Evolutionary conservation across 2,888 invertebrate species (phyloP), one percentile per base, ranked within the genome.

Genomic region (Chaitophorus viminalis): DNA sequence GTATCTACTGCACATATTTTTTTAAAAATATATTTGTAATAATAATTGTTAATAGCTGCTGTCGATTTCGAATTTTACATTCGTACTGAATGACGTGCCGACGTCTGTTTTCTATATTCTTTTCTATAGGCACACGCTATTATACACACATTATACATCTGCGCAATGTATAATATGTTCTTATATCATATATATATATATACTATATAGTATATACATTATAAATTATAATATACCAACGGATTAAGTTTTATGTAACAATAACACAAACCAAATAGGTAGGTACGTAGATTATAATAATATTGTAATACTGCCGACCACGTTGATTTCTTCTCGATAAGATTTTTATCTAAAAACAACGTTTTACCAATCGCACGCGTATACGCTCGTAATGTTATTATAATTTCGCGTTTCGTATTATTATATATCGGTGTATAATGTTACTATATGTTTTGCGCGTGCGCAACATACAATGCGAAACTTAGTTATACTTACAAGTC

Each of bases 311-410:
- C 11, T 46, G 14, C 46, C 39, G 39, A 39, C 39, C 39, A 21
- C 3, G 60, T 60, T 21, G 60, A 60, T 60, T 60, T 25, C 25
- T 60, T 21, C 60, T 60, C 25, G 60, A 60, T 60, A 60, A 25
- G 60, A 76, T 76, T 76, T 76, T 76, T 18, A 76, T 76, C 46
- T n/a, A 76, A 76, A 46, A 76, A n/a, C 46, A 46, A 46, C 76
- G 76, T 76, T 76, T 76, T 76, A 46, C 46, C 39, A 18, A 76
- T 29, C 76, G 76, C 76, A 76, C 76, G 76, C 29, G 25, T 11
- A 36, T 65, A 14, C 29, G n/a, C 68, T 39, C 18, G 68, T 18
- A 54, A 46, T 46, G 46, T 46, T 46, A 14, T 46, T 46, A 36
- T 36, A 36, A 65, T n/a, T n/a, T n/a, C n/a, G n/a, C n/a, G n/a